phyloP scores from a whole-genome alignment of 1,140 invertebrate genomes.

The Aphidius gifuensis region DNA sequence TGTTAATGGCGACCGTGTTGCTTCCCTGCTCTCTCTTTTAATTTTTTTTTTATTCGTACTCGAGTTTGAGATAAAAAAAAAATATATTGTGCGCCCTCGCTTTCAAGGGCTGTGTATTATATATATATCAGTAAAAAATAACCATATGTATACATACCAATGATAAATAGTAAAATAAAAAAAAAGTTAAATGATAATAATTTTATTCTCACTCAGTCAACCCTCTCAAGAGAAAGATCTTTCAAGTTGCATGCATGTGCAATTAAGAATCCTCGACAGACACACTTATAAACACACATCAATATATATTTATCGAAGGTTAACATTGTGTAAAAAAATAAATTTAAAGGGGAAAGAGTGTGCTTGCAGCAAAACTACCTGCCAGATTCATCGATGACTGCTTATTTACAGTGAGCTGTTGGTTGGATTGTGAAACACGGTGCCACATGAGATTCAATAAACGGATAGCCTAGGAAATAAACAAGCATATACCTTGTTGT shows the following conservation, averaged over 20 bases:
- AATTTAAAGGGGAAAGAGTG: conserved; percentile 18
- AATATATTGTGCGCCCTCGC: conserved; percentile 23
- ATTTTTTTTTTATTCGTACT: background rate
- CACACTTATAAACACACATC: too few relatives aligned
- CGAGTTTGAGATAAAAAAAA: background rate
- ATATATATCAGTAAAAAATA: background rate
- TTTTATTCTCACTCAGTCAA: conserved; percentile 1
- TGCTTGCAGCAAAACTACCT: conserved; percentile 19
- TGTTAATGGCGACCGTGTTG: conserved; percentile 52
- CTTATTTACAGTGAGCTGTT: conserved; percentile 43
- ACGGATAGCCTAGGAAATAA: conserved; percentile 35
- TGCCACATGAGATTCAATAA: conserved; percentile 34
- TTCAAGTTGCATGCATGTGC: conserved; percentile 43
- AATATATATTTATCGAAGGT: background rate
- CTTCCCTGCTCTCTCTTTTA: conserved; percentile 28
- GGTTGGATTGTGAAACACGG: conserved; percentile 29
- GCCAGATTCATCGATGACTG: conserved; percentile 44
- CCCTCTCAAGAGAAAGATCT: background rate
- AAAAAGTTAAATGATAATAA: background rate
- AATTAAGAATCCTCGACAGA: conserved; percentile 42
- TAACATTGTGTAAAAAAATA: conserved; percentile 1
- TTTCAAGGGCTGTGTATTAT: conserved; percentile 1
- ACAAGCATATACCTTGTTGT: conserved; percentile 13
- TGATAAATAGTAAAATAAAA: background rate
- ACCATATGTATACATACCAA: background rate